Base-by-base conservation (phyloP, 1,140 invertebrate species). In the Chymomyza costata region DNA sequence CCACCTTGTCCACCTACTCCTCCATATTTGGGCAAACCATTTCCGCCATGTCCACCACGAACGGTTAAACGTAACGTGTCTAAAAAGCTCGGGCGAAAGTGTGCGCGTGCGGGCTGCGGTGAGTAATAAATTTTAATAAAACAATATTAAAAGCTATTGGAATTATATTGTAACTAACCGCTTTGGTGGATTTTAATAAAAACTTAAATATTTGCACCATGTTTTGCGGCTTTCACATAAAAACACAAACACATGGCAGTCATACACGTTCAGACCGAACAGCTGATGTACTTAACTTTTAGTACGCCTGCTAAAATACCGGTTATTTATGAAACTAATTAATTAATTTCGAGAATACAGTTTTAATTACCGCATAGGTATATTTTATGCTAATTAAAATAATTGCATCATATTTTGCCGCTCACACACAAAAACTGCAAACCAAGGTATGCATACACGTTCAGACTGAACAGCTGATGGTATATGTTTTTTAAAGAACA, bases 1-100 rank as follows among this genome's bases (percentile, higher is more conserved):
- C 96, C 96, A 11, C 96, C 96, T 83, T 90, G 89, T 0, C 96
- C 96, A 15, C 96, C 95, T 6, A 93, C 80, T 3, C 95, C 95
- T 8, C 94, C 95, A 86, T 90, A 95, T 64, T 90, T 89, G 0
- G 92, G 91, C 32, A 91, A 82, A 1, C 95, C 95, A 74, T 90
- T 89, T 2, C 89, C 93, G 7, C 95, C 95, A 21, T 88, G 86
- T 11, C 95, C 95, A 14, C 90, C 93, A 82, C 89, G 90, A 2
- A 94, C 92, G 67, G 89, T 88, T 28, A 96, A 69, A 65, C 90
- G 87, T 13, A 95, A 83, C 1, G 89, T 89, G 84, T 96, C 95
- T 21, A 94, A 82, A 65, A 96, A 95, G 41, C 31, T 76, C 30
- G 68, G 55, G 1, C 81, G 76, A n/a, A 85, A 80, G 31, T 85